Evolutionary conservation across 2,888 invertebrate genomes (phyloP).

Genomic region (Gastrophysa polygoni): DNA sequence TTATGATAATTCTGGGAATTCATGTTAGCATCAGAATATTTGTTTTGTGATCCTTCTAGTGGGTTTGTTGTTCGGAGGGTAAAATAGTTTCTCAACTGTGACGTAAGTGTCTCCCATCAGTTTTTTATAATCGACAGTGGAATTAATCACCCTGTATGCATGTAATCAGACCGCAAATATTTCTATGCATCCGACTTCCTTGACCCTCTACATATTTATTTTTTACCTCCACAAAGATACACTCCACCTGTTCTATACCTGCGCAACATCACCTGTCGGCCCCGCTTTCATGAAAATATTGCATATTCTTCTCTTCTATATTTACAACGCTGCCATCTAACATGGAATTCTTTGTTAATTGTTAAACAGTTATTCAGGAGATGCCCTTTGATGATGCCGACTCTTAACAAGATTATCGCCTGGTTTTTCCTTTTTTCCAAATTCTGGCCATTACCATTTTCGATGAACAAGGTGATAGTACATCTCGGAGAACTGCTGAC

Average conservation of each 20-base stretch:
- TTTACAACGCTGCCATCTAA: slow-evolving; percentile 29
- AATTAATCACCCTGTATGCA: background rate
- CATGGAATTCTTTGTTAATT: slow-evolving; percentile 25
- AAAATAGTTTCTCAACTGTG: too few relatives aligned
- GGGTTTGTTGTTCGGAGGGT: too few relatives aligned
- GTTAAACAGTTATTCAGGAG: slow-evolving; percentile 22
- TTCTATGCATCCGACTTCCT: background rate
- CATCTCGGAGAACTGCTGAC: too few relatives aligned
- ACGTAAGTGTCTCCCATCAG: too few relatives aligned
- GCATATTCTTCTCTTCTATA: slow-evolving; percentile 27
- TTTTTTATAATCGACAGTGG: too few relatives aligned
- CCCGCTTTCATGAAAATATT: slow-evolving; percentile 20
- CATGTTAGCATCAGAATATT: too few relatives aligned
- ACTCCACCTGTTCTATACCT: slow-evolving; percentile 30
- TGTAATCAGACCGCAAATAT: background rate
- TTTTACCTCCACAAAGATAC: slow-evolving; percentile 6
- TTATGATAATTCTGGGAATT: too few relatives aligned
- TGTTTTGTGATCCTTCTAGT: too few relatives aligned
- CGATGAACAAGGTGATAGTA: background rate
- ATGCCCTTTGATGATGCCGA: slow-evolving; percentile 25
- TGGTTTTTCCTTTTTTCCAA: background rate
- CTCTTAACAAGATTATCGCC: slow-evolving; percentile 18
- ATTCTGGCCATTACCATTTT: background rate
- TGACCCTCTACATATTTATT: slow-evolving; percentile 1
- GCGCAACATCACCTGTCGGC: slow-evolving; percentile 26